Conservation (phyloP, 2,113 vertebrate genomes). For the Alouatta palliata region DNA sequence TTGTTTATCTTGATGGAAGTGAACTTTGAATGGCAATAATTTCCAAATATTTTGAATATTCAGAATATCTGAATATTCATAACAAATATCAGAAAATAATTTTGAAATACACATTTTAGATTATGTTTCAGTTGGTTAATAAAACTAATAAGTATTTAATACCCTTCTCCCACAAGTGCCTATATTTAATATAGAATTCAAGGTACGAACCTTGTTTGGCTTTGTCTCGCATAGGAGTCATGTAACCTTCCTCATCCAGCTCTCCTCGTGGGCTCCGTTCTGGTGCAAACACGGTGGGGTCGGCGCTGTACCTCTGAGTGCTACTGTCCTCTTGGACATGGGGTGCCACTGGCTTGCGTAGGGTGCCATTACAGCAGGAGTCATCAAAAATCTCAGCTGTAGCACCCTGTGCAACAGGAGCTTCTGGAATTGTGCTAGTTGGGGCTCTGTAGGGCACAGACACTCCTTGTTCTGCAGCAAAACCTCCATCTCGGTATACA, state of each 20-base stretch:
- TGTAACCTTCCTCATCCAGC: constrained; percentile 94
- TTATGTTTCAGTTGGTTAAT: no score
- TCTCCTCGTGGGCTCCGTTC: constrained; percentile 88
- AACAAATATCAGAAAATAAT: constrained; percentile 8
- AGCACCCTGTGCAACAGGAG: constrained; percentile 83
- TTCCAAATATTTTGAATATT: no score
- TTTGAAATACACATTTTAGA: no score
- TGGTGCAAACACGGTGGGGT: constrained; percentile 93
- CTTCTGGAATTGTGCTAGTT: constrained; percentile 85
- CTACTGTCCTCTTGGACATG: constrained; percentile 89
- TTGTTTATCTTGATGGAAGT: neutral
- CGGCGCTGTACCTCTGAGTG: constrained; percentile 95
- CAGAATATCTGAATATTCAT: no score
- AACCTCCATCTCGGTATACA: constrained; percentile 91
- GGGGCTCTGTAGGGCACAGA: constrained; percentile 82
- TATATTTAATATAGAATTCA: neutral
- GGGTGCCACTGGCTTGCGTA: constrained; percentile 88
- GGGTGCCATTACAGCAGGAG: constrained; percentile 92
- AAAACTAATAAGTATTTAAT: neutral
- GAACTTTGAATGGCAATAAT: neutral
- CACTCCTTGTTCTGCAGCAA: constrained; percentile 82
- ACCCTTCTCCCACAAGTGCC: neutral
- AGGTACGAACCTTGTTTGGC: constrained; percentile 83
- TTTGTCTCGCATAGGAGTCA: constrained; percentile 95
- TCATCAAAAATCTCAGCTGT: constrained; percentile 90